Base-by-base conservation (phyloP, 53 echinoderm and acorn worm species). In the Glandiceps talaboti region DNA sequence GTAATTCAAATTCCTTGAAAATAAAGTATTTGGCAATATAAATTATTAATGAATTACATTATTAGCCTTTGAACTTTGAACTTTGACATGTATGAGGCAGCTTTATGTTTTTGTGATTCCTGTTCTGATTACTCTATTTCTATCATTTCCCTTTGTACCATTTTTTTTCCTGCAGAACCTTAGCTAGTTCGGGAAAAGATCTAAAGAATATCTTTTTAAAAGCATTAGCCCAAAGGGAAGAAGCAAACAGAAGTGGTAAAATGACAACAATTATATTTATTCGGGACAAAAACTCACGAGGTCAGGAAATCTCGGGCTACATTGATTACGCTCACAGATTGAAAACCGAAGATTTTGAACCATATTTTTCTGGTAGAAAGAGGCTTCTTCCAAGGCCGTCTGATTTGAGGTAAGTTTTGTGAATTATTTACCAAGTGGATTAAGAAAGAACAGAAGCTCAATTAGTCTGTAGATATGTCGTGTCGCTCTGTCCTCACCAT, bases 181-280 rank as follows among this genome's bases (percentile, higher is more conserved):
- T 96, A 30, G 97, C 97, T 27, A 96, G 97, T 74, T 96, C 92
- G 1, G 97, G 96, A 30, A 96, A 96, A 33, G 91, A 89, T n/a
- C 89, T 96, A 26, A 96, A 96, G 83, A 96, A 96, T 86, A 77
- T 91, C 26, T 96, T 96, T 79, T 81, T 93, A 76, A 88, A 87
- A 82, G 97, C 97, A 32, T 77, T 96, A 1, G 97, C 97, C 78
- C 97, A 92, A 82, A 79, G 97, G 14, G 97, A 96, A 31, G 97
- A 96, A 79, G 97, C 97, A 30, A 96, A 96, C 82, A 82, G 97
- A 30, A 92, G 92, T 45, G 97, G 97, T 29, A 96, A 96, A 82
- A 96, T 96, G 97, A 96, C 97, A 33, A 90, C 97, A 32, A 96
- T 96, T 74, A 96, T 96, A 79, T 96, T 96, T 82, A 96, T 96